phyloP scores from a whole-genome alignment of 2,797 vertebrate genomes.

The Sphaeramia orbicularis region DNA sequence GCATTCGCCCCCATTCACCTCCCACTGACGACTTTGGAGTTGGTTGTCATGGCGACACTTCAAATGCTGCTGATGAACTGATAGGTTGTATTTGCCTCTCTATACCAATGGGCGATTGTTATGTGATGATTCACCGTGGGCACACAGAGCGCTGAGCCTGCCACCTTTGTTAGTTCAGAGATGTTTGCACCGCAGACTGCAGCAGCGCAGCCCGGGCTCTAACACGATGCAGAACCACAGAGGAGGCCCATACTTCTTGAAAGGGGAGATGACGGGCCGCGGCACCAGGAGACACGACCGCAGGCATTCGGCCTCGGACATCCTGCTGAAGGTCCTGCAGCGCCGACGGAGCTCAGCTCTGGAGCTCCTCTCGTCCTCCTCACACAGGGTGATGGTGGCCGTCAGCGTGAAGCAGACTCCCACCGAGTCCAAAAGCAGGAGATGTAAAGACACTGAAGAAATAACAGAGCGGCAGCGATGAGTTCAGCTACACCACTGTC shows the following conservation, averaged over 20 bases:
- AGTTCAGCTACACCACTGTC: not conserved
- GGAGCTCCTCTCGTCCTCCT: conserved; percentile 86
- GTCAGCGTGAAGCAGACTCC: conserved; percentile 79
- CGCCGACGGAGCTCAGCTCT: conserved; percentile 82
- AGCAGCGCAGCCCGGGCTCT: not conserved
- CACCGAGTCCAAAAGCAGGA: conserved; percentile 69
- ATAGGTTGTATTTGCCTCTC: conserved; percentile 73
- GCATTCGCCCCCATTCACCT: conserved; percentile 47
- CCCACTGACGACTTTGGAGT: conserved; percentile 70
- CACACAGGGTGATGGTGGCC: conserved; percentile 88
- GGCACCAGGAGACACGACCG: conserved; percentile 77
- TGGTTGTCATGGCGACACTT: conserved; percentile 90
- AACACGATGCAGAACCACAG: conserved; percentile 78
- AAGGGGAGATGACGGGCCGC: conserved; percentile 78
- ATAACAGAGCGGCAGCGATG: not conserved
- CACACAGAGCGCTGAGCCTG: conserved; percentile 33
- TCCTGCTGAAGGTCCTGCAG: conserved; percentile 80
- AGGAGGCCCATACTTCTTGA: conserved; percentile 67
- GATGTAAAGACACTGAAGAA: conserved; percentile 83
- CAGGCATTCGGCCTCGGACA: conserved; percentile 85
- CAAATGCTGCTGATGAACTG: conserved; percentile 82
- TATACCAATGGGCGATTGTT: conserved; percentile 60
- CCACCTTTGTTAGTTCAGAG: conserved; percentile 21
- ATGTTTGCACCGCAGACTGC: conserved; percentile 7
- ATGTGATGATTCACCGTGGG: conserved; percentile 61